Evolutionary conservation across 2,888 invertebrate species (phyloP).

Genomic region (Geotrupes spiniger): DNA sequence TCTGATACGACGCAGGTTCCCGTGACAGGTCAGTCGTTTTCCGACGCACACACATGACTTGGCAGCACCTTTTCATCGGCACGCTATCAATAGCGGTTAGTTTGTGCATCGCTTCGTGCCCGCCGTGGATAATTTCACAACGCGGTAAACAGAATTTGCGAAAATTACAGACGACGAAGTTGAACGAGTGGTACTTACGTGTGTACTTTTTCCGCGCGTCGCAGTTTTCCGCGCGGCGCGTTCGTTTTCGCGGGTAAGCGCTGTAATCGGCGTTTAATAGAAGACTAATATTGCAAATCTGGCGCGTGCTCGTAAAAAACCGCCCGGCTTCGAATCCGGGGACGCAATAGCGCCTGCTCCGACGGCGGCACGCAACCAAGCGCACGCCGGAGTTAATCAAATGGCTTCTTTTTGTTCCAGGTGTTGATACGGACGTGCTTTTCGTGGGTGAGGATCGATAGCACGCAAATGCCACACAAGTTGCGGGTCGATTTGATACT

Average conservation of each 20-base stretch:
- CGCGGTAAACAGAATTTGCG: too few relatives aligned
- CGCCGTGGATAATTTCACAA: too few relatives aligned
- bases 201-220: background rate
- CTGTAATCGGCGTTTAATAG: conserved; percentile 20
- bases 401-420: conserved; percentile 7
- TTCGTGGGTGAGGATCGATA: too few relatives aligned
- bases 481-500: too few relatives aligned
- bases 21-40: conserved; percentile 3
- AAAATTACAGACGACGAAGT: too few relatives aligned
- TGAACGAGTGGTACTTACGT: too few relatives aligned
- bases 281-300: conserved; percentile 15
- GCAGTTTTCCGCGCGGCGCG: background rate
- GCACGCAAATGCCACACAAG: too few relatives aligned
- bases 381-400: conserved; percentile 5
- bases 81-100: too few relatives aligned
- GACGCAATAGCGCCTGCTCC: conserved; percentile 39
- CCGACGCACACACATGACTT: conserved; percentile 2
- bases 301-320: conserved; percentile 2
- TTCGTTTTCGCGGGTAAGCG: conserved; percentile 5
- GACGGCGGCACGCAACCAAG: conserved; percentile 41
- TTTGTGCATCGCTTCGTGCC: too few relatives aligned
- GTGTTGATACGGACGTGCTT: too few relatives aligned
- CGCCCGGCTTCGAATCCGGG: conserved; percentile 6
- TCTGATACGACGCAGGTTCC: too few relatives aligned
- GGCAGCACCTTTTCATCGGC: conserved; percentile 3